Conservation (phyloP, 2,113 vertebrate genomes). For the Acrocephalus kingi region DNA sequence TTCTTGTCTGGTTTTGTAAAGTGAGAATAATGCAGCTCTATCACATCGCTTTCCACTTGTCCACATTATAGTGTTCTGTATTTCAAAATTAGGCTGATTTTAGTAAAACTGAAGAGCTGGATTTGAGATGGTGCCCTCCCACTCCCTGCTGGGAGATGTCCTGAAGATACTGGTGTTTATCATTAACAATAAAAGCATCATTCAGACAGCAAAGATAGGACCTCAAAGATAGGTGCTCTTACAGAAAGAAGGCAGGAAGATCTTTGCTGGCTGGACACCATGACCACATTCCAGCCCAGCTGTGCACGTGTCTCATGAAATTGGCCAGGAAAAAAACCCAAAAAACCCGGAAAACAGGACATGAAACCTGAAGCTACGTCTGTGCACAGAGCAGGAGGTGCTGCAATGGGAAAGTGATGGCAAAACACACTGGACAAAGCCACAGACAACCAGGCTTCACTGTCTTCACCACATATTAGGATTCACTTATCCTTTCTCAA, state of each 20-base stretch:
- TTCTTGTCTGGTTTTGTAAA: neutral
- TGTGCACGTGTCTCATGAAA: neutral
- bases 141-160: neutral
- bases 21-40: neutral
- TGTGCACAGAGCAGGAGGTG: neutral
- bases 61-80: neutral
- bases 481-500: neutral
- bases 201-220: neutral
- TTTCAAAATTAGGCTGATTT: neutral
- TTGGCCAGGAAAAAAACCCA: neutral
- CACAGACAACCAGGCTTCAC: neutral
- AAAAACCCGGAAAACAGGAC: neutral
- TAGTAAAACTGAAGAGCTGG: neutral
- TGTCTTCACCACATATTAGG: neutral
- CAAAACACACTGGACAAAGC: neutral
- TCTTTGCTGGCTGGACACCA: neutral
- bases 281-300: neutral
- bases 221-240: neutral
- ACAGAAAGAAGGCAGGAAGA: neutral
- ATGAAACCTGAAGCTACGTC: neutral
- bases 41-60: neutral
- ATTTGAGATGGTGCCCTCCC: neutral
- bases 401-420: neutral
- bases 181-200: neutral
- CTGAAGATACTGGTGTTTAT: neutral